Percentiles rank a stretch among this genome's conserved stretches.
phyloP scores from a whole-genome alignment of 1,140 invertebrate species.

The Papilio polytes region DNA sequence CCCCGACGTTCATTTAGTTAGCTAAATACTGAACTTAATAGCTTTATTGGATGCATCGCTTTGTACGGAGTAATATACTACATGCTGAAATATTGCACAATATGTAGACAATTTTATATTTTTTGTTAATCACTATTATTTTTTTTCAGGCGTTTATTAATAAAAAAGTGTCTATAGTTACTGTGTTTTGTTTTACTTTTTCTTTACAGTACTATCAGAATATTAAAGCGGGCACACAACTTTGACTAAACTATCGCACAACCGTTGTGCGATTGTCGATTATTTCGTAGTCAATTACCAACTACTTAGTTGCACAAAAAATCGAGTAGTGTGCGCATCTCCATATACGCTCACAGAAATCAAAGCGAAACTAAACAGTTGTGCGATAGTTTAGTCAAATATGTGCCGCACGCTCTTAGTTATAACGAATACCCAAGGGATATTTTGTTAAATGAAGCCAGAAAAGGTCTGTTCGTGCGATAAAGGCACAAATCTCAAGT shows the following conservation, averaged over 20 bases:
- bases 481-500: conserved; percentile 23
- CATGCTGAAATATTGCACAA: background rate
- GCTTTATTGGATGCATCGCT: background rate
- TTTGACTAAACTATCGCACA: too few relatives aligned
- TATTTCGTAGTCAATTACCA: too few relatives aligned
- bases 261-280: too few relatives aligned
- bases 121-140: too few relatives aligned
- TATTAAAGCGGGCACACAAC: background rate
- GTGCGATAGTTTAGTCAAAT: too few relatives aligned
- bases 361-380: too few relatives aligned
- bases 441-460: conserved; percentile 24
- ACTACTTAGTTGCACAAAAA: too few relatives aligned
- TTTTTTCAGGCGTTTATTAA: too few relatives aligned
- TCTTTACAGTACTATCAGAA: background rate
- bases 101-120: too few relatives aligned
- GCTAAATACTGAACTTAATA: conserved; percentile 1
- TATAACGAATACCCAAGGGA: background rate
- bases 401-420: background rate
- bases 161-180: background rate
- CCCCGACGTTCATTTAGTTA: background rate
- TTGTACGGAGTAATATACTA: background rate
- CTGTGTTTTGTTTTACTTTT: background rate
- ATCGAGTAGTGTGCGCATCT: too few relatives aligned
- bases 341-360: too few relatives aligned
- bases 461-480: background rate